These are phyloP conservation scores for Encarsia formosa DNA, from an alignment of 2,888 invertebrate genomes.

Conservation along the genomic window DNA sequence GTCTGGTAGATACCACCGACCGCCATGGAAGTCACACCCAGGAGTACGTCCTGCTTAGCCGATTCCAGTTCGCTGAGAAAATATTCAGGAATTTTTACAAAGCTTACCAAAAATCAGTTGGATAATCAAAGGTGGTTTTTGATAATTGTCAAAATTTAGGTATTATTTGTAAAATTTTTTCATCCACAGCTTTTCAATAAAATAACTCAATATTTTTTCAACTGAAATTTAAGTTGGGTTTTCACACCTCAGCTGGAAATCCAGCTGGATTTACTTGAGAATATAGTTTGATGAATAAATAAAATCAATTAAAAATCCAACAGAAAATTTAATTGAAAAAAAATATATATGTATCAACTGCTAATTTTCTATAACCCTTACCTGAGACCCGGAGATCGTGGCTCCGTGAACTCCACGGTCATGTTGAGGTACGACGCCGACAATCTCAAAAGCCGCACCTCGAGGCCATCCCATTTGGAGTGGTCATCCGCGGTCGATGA, in stretches of 20 bases:
- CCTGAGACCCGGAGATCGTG: conserved; percentile 54
- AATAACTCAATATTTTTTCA: conserved; percentile 40
- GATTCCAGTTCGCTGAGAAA: conserved; percentile 59
- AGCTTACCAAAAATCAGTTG: neutral
- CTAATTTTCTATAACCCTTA: too few species aligned
- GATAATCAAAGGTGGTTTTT: neutral
- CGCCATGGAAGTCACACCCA: conserved; percentile 62
- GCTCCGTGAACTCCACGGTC: conserved; percentile 65
- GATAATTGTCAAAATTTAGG: too few species aligned
- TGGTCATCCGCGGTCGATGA: conserved; percentile 51
- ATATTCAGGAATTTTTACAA: neutral
- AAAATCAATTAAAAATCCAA: too few species aligned
- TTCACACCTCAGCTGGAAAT: too few species aligned
- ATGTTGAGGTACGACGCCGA: conserved; percentile 67
- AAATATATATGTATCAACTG: too few species aligned
- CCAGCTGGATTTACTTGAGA: too few species aligned
- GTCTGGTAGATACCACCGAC: conserved; percentile 71
- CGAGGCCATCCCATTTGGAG: conserved; percentile 69
- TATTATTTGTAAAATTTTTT: too few species aligned
- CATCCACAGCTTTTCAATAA: too few species aligned
- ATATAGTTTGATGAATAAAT: too few species aligned
- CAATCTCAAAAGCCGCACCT: conserved; percentile 62
- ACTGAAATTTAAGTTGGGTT: neutral
- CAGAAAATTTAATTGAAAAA: too few species aligned
- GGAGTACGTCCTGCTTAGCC: conserved; percentile 56